These are phyloP conservation scores for Drosophila multiciliata DNA, from an alignment of 2,888 invertebrate species.

Conservation along the genomic window DNA sequence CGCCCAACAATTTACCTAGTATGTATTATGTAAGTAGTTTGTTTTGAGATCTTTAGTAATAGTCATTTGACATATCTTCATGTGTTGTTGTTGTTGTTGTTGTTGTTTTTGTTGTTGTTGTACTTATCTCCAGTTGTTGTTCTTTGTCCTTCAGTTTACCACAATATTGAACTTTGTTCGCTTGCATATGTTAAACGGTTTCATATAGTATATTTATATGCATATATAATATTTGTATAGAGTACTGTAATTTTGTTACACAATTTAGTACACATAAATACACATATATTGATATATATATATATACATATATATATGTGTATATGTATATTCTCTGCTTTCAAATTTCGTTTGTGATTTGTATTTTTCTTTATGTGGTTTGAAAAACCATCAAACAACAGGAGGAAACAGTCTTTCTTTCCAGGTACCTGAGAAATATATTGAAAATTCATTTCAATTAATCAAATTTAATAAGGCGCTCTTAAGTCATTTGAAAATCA, in stretches of 20 bases:
- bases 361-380: constrained; percentile 80
- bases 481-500: neutral
- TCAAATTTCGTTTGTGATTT: constrained; percentile 30
- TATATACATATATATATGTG: constrained; percentile 7
- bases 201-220: constrained; percentile 35
- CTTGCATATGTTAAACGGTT: constrained; percentile 65
- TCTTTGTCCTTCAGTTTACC: constrained; percentile 25
- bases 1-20: constrained; percentile 11
- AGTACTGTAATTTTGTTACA: constrained; percentile 41
- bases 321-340: constrained; percentile 19
- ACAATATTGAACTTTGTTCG: constrained; percentile 73
- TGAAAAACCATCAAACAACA: constrained; percentile 85
- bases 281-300: constrained; percentile 10
- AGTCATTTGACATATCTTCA: constrained; percentile 39
- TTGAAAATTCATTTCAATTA: constrained; percentile 46
- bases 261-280: constrained; percentile 45
- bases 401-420: constrained; percentile 86
- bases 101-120: constrained; percentile 6
- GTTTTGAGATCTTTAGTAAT: constrained; percentile 27
- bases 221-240: constrained; percentile 36
- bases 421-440: constrained; percentile 84
- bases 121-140: constrained; percentile 36
- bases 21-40: constrained; percentile 5
- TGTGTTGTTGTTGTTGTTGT: constrained; percentile 9
- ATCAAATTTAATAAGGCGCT: neutral